Evolutionary conservation across 2,797 vertebrate genomes (phyloP), one percentile per base, ranked within the genome.

Genomic region (Ceyx erithaca): DNA sequence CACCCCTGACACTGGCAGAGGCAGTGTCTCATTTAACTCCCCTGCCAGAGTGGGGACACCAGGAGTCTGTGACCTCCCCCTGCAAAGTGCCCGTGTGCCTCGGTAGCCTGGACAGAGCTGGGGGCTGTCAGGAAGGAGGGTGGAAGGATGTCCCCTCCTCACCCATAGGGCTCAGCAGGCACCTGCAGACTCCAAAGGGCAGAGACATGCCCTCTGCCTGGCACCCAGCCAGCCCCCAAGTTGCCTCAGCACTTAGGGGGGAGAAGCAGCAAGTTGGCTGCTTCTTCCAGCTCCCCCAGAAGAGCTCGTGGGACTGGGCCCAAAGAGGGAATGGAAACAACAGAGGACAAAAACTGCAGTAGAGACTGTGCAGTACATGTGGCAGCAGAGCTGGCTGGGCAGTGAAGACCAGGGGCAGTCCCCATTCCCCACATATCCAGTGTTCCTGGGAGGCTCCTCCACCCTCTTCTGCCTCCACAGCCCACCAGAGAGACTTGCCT

Each of bases 381-480:
- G 49, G 45, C 49, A n/a, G 57, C n/a, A 18, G 40, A 43, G 51
- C 1, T 48, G 70, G 33, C 14, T 9, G 6, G 30, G 64, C 46
- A 70, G 30, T 0, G 0, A 17, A 15, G 57, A 57, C 43, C 20
- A 8, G 23, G 61, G 43, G 4, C 57, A 19, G 70, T 13, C 51
- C 10, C 1, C 4, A 0, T 9, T 35, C 43, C 58, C 13, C 1
- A 2, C 13, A 17, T 14, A 18, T 23, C 33, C 4, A 4, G 5
- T 10, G 45, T 5, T 66, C 45, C n/a, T 35, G n/a, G 63, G 35
- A 62, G 62, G 46, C 48, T 71, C 12, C 12, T 17, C 22, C 8
- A 7, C 14, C 14, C 9, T 52, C 21, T 30, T 45, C 66, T 23
- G 18, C 33, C 26, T 55, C 41, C 5, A 12, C 54, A 67, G 49